These are phyloP conservation scores for Agraylea sexmaculata DNA, from an alignment of 1,140 invertebrate species.

Conservation along the genomic window DNA sequence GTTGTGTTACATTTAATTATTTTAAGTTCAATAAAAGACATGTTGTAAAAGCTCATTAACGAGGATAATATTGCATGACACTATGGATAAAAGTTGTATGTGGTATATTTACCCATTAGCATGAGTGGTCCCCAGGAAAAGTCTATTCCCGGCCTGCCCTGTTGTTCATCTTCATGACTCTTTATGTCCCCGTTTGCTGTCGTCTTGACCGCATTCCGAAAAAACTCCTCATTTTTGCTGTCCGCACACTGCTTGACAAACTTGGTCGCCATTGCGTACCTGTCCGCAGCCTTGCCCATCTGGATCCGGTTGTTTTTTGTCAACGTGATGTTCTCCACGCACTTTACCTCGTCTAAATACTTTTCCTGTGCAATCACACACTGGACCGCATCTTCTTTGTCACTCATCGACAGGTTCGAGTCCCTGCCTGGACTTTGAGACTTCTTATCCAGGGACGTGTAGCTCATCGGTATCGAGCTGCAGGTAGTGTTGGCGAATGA, in stretches of 20 bases:
- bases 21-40: neutral
- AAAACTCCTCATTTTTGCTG: slow-evolving; percentile 14
- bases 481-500: slow-evolving; percentile 41
- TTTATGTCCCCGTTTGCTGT: slow-evolving; percentile 16
- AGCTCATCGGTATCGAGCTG: slow-evolving; percentile 41
- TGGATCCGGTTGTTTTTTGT: slow-evolving; percentile 27
- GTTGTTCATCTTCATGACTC: slow-evolving; percentile 3
- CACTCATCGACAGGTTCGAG: slow-evolving; percentile 27
- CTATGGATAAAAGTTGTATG: neutral
- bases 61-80: too few relatives aligned
- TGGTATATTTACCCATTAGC: slow-evolving; percentile 40
- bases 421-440: slow-evolving; percentile 35
- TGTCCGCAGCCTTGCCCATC: slow-evolving; percentile 11
- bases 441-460: slow-evolving; percentile 37
- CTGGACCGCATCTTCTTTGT: slow-evolving; percentile 25
- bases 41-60: too few relatives aligned
- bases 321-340: slow-evolving; percentile 37
- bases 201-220: slow-evolving; percentile 9
- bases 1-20: neutral
- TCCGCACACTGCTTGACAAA: slow-evolving; percentile 14
- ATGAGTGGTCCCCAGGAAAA: slow-evolving; percentile 48
- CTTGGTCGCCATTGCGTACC: slow-evolving; percentile 14
- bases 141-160: slow-evolving; percentile 21
- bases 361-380: slow-evolving; percentile 42
- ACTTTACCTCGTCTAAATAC: slow-evolving; percentile 39